phyloP scores from a whole-genome alignment of 2,113 vertebrate species.

The Phylloscopus whistleri region DNA sequence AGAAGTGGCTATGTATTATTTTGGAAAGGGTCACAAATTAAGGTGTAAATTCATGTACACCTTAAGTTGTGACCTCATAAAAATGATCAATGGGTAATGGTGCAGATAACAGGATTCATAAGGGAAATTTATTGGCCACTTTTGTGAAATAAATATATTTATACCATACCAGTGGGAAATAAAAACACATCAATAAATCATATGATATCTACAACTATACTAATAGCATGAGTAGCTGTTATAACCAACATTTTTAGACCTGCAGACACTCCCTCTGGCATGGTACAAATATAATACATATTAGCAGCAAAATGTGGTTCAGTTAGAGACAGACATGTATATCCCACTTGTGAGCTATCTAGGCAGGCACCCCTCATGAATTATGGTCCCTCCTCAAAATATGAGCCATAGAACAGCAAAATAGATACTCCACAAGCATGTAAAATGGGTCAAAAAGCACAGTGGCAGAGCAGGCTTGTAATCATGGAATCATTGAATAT shows the following conservation, averaged over 20 bases:
- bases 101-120: constrained; percentile 83
- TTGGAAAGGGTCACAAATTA: constrained; percentile 71
- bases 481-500: not conserved
- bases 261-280: constrained; percentile 79
- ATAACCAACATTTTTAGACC: constrained; percentile 74
- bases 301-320: constrained; percentile 46
- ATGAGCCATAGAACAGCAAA: not conserved
- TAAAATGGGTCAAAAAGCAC: not conserved
- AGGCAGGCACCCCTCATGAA: constrained; percentile 18
- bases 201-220: constrained; percentile 74
- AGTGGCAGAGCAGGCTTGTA: not conserved
- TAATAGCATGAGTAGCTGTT: constrained; percentile 76
- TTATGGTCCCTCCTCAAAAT: constrained; percentile 23
- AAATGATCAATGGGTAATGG: constrained; percentile 80
- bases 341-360: constrained; percentile 49
- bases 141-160: constrained; percentile 83
- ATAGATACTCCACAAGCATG: not conserved
- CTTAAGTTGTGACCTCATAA: constrained; percentile 76
- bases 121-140: constrained; percentile 84
- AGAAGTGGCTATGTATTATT: constrained; percentile 69
- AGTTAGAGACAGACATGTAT: constrained; percentile 45
- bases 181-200: constrained; percentile 83
- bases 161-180: constrained; percentile 82
- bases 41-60: constrained; percentile 70
- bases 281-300: constrained; percentile 60